phyloP scores from a whole-genome alignment of 2,113 vertebrate species.

The Myiopsitta monachus region DNA sequence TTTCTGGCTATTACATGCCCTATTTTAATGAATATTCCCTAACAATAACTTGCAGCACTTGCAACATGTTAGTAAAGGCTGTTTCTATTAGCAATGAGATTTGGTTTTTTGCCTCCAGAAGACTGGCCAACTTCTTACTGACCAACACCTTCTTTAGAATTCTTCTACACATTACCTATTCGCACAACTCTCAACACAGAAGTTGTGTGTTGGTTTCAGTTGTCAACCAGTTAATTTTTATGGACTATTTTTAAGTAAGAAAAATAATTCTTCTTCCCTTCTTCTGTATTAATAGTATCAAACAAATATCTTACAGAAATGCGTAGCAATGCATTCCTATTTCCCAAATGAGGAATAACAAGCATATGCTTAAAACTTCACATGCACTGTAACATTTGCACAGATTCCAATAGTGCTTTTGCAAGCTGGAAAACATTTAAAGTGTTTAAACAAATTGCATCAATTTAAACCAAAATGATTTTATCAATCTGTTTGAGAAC shows the following conservation, averaged over 20 bases:
- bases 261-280: not conserved
- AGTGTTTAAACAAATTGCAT: not conserved
- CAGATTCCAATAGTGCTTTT: not conserved
- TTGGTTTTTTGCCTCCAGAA: not conserved
- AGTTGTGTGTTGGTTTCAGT: fast-evolving
- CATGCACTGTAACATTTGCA: not conserved
- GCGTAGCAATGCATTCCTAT: not conserved
- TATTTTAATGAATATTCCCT: not conserved
- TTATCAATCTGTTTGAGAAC: not conserved
- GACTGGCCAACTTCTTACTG: not conserved
- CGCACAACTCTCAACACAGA: not conserved
- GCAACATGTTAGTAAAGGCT: not conserved
- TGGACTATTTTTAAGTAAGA: not conserved
- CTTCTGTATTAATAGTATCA: not conserved
- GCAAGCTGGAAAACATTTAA: not conserved
- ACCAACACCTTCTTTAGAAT: not conserved
- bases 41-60: not conserved
- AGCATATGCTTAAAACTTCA: not conserved
- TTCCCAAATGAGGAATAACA: not conserved
- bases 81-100: not conserved
- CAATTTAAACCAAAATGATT: not conserved
- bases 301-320: not conserved
- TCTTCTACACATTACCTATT: not conserved
- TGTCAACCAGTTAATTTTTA: not conserved
- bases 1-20: not conserved